Evolutionary conservation across 2,888 invertebrate genomes (phyloP), one percentile per base, ranked within the genome.

Genomic region (Mesodorylaimus sp.): DNA sequence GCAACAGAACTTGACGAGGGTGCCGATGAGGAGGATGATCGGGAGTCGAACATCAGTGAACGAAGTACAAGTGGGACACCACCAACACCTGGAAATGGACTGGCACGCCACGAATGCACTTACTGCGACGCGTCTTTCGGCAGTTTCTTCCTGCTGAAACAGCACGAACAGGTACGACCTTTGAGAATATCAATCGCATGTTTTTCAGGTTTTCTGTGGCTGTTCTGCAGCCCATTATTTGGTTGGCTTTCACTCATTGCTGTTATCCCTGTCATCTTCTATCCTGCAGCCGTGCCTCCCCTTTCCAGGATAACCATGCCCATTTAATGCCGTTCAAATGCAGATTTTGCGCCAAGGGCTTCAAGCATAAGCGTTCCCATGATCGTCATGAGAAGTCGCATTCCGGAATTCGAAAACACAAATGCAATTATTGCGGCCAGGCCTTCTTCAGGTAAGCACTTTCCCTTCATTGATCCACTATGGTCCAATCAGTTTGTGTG

Each of bases 371-470:
- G 69, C 76, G 88, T 29, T 87, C 86, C 55, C 76, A 88, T 50
- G 89, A 91, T 70, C 78, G 91, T 24, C 91, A 91, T 71, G 81
- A 86, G 60, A 89, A 88, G 68, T 75, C 88, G 53, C 88, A 89
- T 71, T 86, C 85, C 1, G 86, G 85, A 10, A 85, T 86, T 69
- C 76, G 83, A 66, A 83, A 84, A 69, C 87, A 86, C 71, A 80
- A 83, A 65, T 89, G 88, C 68, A 76, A 79, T 13, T 83, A 83
- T 65, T 89, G 89, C 70, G 84, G 85, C 62, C 81, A 86, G 3
- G 86, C 87, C 46, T 89, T 89, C 72, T 84, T 86, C 48, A 42
- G 53, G 45, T 48, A 43, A 19, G n/a, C 19, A 7, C 21, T 21
- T 7, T 21, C 41, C 10, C 32, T 13, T 10, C 16, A 32, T 32